Evolutionary conservation across 2,797 vertebrate genomes (phyloP), one percentile per base, ranked within the genome.

Genomic region (Jordanella pulchra): DNA sequence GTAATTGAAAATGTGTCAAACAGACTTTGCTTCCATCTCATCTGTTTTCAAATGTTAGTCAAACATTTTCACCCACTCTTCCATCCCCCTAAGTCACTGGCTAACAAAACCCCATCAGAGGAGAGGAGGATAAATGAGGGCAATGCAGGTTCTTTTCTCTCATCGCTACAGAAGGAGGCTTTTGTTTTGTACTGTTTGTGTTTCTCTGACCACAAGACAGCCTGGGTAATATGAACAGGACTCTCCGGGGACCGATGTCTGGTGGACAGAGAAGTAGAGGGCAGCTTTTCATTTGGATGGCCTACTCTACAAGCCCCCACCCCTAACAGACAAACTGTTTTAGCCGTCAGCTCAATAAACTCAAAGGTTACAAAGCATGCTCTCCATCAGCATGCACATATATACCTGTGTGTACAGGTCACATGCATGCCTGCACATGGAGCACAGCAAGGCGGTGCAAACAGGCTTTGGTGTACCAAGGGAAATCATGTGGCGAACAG

Each of bases 401-500:
- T n/a, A 78, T 42, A 86, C 67, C 67, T 78, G 65, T 66, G 66
- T 69, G 78, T 73, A 83, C 75, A 64, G 80, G 80, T 85, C 80
- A 76, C 75, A 83, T 63, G 73, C 78, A 81, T 55, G 67, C 73
- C 28, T 67, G 48, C 73, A 54, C 75, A 68, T 66, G 28, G 69
- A 60, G 53, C 70, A 72, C 53, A 76, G 68, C 35, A 53, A 76
- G 75, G 82, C 73, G 70, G 80, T 48, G 78, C 85, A 88, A 89
- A 89, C 92, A 90, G 80, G 79, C 78, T 73, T 61, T 45, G 81
- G 73, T 89, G 73, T 82, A 93, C 87, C 93, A 89, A 88, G 94
- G 92, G 92, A 93, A 93, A 94, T 95, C 93, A 93, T 88, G 86
- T 69, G 79, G 86, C 81, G 84, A 83, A 87, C 85, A 82, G 84